Evolutionary conservation across 2,888 invertebrate genomes (phyloP), one percentile per base, ranked within the genome.

Genomic region (Pachymerium ferrugineum): DNA sequence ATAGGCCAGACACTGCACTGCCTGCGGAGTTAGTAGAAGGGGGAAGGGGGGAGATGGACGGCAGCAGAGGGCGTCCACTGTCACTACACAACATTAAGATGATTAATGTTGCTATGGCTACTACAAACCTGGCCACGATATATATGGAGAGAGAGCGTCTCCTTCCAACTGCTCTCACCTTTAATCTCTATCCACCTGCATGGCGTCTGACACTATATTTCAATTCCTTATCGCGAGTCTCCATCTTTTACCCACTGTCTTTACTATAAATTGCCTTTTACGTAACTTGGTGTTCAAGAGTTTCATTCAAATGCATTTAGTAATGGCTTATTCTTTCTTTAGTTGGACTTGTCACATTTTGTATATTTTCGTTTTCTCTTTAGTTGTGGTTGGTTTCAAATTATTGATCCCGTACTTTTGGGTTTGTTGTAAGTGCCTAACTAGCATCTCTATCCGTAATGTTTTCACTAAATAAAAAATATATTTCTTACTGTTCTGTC

Each of bases 1-100:
- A 54, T 54, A 54, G 54, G 54, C 54, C 54, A 54, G 54, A 54
- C 54, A 54, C 54, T 54, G 54, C 54, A 54, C 54, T 54, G 54
- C 54, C 54, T 54, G 54, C 54, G 54, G 54, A 54, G 54, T 25
- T 54, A 25, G 25, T 22, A 10, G 54, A 22, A 3, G 8, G 12
- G 54, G 10, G 54, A 38, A 38, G 38, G 38, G 14, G 38, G 38
- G 10, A 38, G 10, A 14, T 3, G 25, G 54, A 54, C 25, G 25
- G 54, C n/a, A n/a, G n/a, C n/a, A 22, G 54, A 54, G 54, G n/a
- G 5, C 54, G 54, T 54, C 54, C 54, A 54, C 54, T 54, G 54
- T 54, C 54, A 54, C 54, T 54, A 54, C 54, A 54, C 54, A 22
- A 54, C 54, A 54, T 54, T 54, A 54, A 54, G 54, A 54, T 54